A percentile compares a stretch with the other conserved stretches of the same genome.
Conservation (phyloP, 2,797 vertebrate genomes). For the Crenuchus spilurus region DNA sequence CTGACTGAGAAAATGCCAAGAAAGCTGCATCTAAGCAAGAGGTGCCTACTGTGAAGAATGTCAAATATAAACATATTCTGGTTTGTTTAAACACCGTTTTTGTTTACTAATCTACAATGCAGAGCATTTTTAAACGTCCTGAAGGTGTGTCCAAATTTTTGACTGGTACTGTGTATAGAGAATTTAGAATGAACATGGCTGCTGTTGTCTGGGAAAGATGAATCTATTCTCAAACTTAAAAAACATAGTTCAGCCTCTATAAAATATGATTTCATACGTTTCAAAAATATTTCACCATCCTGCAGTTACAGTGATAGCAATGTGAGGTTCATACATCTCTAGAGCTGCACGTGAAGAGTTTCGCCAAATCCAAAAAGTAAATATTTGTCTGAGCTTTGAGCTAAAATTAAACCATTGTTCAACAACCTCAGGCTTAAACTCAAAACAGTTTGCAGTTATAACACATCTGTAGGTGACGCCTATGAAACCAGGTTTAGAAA, state of each 20-base stretch:
- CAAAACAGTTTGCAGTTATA: not conserved
- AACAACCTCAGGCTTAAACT: not conserved
- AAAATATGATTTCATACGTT: not conserved
- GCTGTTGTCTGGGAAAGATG: not conserved
- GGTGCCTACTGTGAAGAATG: no score
- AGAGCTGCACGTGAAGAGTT: no score
- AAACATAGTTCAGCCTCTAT: not conserved
- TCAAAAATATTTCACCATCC: not conserved
- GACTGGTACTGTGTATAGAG: no score
- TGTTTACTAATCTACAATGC: no score
- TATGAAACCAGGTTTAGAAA: not conserved
- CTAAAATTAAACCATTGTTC: not conserved
- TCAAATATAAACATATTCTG: no score
- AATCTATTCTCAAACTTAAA: not conserved
- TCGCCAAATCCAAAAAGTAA: not conserved
- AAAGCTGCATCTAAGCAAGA: no score
- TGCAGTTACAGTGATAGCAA: not conserved
- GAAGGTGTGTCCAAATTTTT: no score
- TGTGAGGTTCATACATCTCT: no score
- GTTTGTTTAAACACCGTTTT: no score
- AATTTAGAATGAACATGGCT: no score
- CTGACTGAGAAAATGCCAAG: no score
- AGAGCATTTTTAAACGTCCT: no score
- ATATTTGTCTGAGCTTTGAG: not conserved
- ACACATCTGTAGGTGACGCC: not conserved